A percentile compares a stretch with the other conserved stretches of the same genome.
These are phyloP conservation scores for Cepaea hortensis DNA, from an alignment of 2,888 invertebrate species.

Conservation along the genomic window DNA sequence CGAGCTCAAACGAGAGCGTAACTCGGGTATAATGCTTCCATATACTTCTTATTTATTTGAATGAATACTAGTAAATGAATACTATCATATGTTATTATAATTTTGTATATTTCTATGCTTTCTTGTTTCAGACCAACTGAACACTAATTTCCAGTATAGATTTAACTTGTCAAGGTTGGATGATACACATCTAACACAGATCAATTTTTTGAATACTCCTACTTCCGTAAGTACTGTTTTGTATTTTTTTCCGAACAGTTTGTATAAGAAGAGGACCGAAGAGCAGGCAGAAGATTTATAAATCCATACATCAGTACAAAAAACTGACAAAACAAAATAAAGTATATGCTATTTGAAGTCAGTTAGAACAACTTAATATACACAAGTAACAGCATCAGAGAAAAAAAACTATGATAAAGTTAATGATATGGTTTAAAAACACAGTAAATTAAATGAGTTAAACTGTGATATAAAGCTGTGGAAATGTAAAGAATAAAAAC, in stretches of 20 bases:
- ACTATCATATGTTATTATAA: no score
- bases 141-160: conserved; percentile 97
- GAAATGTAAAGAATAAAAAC: no score
- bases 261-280: background rate
- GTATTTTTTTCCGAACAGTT: background rate
- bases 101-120: background rate
- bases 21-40: no score
- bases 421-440: no score
- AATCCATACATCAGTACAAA: no score
- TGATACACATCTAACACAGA: conserved; percentile 94
- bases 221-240: conserved; percentile 62
- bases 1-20: no score
- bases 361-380: background rate
- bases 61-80: no score
- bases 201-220: conserved; percentile 92
- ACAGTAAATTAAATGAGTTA: no score
- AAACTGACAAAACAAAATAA: background rate
- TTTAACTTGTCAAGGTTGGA: conserved; percentile 98
- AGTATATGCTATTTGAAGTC: background rate
- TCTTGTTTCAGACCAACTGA: conserved; percentile 87
- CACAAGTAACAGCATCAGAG: no score
- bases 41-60: no score
- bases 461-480: no score
- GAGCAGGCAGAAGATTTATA: background rate
- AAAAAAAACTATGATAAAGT: no score